These are phyloP conservation scores for Agriopis marginaria DNA, from an alignment of 2,888 invertebrate species.

Conservation along the genomic window DNA sequence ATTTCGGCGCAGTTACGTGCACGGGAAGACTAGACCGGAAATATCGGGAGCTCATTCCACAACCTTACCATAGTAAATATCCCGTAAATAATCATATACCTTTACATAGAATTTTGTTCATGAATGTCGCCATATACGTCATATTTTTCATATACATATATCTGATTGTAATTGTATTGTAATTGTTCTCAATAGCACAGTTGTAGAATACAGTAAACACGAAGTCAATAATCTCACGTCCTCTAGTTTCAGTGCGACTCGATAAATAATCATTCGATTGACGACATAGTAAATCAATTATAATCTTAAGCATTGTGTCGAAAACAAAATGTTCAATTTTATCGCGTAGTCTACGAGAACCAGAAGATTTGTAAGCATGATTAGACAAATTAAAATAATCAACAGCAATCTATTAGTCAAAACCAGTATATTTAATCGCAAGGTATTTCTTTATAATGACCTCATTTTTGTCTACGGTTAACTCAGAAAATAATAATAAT, in stretches of 20 bases:
- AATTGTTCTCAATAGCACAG: slow-evolving; percentile 28
- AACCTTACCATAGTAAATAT: no score
- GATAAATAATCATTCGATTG: slow-evolving; percentile 35
- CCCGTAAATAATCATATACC: no score
- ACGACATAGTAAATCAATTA: slow-evolving; percentile 21
- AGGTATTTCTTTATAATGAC: no score
- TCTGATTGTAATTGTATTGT: slow-evolving; percentile 18
- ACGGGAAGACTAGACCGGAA: no score
- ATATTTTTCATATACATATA: neutral
- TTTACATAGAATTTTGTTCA: neutral
- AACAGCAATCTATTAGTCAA: neutral
- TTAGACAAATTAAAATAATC: neutral
- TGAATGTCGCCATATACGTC: neutral
- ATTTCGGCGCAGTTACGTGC: no score
- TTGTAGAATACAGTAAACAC: slow-evolving; percentile 42
- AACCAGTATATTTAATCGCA: no score
- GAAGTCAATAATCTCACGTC: slow-evolving; percentile 45
- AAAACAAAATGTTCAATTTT: slow-evolving; percentile 10
- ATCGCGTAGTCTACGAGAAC: neutral
- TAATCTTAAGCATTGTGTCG: slow-evolving; percentile 23
- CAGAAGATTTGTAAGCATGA: slow-evolving; percentile 2
- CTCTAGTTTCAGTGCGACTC: slow-evolving; percentile 36
- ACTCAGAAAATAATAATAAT: no score
- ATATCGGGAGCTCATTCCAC: no score
- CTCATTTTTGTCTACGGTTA: no score